phyloP scores from a whole-genome alignment of 2,113 vertebrate species.

The Megaptera novaeangliae region DNA sequence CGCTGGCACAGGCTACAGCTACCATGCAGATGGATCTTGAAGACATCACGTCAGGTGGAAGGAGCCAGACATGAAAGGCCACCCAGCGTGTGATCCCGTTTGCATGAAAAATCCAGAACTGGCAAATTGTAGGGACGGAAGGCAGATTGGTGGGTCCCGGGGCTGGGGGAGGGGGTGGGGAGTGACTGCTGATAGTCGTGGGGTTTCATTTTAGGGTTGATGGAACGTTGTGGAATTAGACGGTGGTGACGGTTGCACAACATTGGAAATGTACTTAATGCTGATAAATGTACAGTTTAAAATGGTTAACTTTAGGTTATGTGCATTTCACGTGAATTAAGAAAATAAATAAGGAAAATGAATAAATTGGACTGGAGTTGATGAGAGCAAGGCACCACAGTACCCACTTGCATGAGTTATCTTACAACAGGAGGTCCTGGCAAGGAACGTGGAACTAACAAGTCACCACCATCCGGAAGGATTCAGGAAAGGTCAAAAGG shows the following conservation, averaged over 20 bases:
- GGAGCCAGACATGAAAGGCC: not conserved
- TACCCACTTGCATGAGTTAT: too few relatives aligned
- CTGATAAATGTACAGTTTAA: too few relatives aligned
- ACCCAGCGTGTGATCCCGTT: not conserved
- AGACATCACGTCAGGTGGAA: accelerated
- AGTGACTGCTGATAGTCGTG: accelerated
- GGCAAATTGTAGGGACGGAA: too few relatives aligned
- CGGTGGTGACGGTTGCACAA: accelerated
- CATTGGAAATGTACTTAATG: accelerated
- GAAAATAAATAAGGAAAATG: not conserved
- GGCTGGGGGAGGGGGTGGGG: not conserved
- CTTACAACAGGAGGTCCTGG: too few relatives aligned
- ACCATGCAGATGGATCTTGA: accelerated
- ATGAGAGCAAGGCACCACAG: too few relatives aligned
- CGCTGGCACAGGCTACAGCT: accelerated
- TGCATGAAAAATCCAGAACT: accelerated
- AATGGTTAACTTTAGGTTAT: not conserved
- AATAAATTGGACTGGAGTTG: accelerated
- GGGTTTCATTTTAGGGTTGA: not conserved
- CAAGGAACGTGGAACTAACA: too few relatives aligned
- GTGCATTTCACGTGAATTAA: not conserved
- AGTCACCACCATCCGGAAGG: too few relatives aligned
- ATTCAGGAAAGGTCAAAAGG: too few relatives aligned
- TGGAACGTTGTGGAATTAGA: not conserved
- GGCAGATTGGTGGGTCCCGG: not conserved